Conservation (phyloP, 2,113 vertebrate genomes). For the Dromas ardeola region DNA sequence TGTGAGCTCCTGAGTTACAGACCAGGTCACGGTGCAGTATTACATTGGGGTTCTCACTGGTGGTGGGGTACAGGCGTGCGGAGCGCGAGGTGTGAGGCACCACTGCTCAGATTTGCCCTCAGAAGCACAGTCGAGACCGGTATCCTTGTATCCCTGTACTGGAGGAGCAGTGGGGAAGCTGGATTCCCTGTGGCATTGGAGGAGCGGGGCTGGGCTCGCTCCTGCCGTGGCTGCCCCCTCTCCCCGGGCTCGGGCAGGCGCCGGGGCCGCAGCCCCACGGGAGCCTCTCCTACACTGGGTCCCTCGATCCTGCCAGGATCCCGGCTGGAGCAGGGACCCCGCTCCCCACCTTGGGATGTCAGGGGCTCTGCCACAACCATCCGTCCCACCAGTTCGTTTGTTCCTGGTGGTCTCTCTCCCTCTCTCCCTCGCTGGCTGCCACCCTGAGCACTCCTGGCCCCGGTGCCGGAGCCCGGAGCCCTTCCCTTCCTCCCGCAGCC, state of each 20-base stretch:
- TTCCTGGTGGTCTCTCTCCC: too few relatives aligned
- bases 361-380: background rate
- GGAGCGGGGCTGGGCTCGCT: background rate
- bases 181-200: background rate
- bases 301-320: background rate
- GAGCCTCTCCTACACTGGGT: background rate
- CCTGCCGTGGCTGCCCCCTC: background rate
- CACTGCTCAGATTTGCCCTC: background rate
- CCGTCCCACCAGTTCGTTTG: background rate
- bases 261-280: too few relatives aligned
- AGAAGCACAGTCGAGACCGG: background rate
- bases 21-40: background rate
- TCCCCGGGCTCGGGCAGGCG: background rate
- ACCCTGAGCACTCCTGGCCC: background rate
- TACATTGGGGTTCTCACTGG: rapidly evolving
- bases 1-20: background rate
- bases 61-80: rapidly evolving
- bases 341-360: background rate
- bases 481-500: too few relatives aligned
- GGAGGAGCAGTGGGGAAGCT: rapidly evolving
- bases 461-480: background rate
- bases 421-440: background rate
- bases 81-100: background rate
- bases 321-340: rapidly evolving
- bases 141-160: background rate